Base-by-base conservation (phyloP, 2,888 invertebrate genomes). In the Cybosia mesomella region DNA sequence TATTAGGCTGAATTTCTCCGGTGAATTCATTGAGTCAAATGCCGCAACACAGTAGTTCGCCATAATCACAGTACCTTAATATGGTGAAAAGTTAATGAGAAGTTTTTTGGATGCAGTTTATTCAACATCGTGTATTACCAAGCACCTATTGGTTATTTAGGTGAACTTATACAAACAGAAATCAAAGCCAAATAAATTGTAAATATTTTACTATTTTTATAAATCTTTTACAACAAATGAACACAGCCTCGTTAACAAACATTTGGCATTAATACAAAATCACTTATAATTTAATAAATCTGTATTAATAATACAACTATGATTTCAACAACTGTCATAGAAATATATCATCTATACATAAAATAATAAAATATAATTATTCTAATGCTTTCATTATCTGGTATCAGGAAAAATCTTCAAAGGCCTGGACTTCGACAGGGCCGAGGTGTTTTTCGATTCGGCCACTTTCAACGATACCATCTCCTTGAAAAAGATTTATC, bases 401-500 rank as follows among this genome's bases (percentile, higher is more conserved):
- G 78, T 78, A 67, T 85, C 85, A 76, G 75, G 74, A 61, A 70
- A 76, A 81, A 80, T 90, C 89, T 88, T 90, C 86, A 85, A 81
- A 78, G 82, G 70, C 64, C 73, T 77, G 74, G 78, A 70, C 67
- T 75, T 75, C 71, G 79, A 68, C 68, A 77, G 70, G 68, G 71
- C 71, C 61, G 68, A 68, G 57, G 69, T 78, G 54, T 76, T 54
- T 63, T 32, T 79, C 62, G 70, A 71, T 64, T 68, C 70, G 72
- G 83, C 80, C 79, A 79, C 77, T 72, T 76, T 80, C 80, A 83
- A 80, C 61, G 76, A 74, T 77, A 79, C 80, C 74, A 82, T 83
- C 83, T 91, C 92, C 92, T 92, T 92, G 87, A 92, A 92, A 89
- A 90, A 91, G 78, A 91, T 91, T 86, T 93, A 94, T 83, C 91